Base-by-base conservation (phyloP, 2,888 invertebrate genomes). In the Drosophila stalkeri region DNA sequence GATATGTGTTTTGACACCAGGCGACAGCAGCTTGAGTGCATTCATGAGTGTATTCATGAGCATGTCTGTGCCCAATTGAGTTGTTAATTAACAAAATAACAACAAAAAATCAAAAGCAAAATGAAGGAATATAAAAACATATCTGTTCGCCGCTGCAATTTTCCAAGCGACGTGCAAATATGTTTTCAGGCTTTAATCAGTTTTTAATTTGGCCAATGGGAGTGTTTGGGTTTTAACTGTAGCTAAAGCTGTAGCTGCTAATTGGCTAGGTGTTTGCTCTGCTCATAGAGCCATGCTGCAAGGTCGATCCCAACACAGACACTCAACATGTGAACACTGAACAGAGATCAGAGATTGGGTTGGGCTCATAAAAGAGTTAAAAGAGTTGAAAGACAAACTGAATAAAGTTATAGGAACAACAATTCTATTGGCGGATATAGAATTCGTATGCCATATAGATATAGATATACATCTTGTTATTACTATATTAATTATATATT, bases 1-100 rank as follows among this genome's bases (percentile, higher is more conserved):
- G 87, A 88, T 86, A 80, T 81, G 75, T 90, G 86, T 86, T 88
- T 83, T 86, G 80, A 86, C 86, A 90, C 90, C 84, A 83, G 61
- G 56, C 47, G 16, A 20, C 39, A 16, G 31, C 47, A 44, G 46
- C 44, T 9, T 46, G 78, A 67, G 61, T 67, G 33, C 39, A 56
- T 39, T 59, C 75, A 55, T 49, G 75, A 79, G 66, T 75, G 54
- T 23, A 49, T 33, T 57, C 44, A 27, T 49, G 77, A 72, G 73
- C 72, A 20, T 12, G 27, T 27, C 14, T 37, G 37, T 4, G 37
- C 51, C 18, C 85, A 85, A 89, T 89, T 85, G 89, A 85, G 85
- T 82, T 85, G 85, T 85, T 89, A 87, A 89, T 85, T 89, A 86
- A 51, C 49, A n/a, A n/a, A 31, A 11, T 1, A 31, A 31, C n/a